Percentiles rank a stretch among this genome's conserved stretches.
Evolutionary conservation across 2,113 vertebrate genomes (phyloP).

Genomic region (Ardeotis arabs): DNA sequence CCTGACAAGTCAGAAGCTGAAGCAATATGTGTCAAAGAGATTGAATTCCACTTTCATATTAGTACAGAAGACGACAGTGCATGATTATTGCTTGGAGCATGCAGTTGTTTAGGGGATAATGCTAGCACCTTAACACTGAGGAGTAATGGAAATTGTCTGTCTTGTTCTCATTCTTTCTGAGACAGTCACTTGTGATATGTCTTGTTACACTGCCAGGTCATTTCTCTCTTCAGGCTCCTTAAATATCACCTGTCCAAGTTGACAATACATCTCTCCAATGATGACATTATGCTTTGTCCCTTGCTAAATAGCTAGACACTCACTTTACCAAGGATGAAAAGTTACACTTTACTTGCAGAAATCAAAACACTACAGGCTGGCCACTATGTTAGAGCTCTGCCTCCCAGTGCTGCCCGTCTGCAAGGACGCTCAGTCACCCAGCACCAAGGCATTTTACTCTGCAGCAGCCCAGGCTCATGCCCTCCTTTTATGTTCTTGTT

Average conservation of each 20-base stretch:
- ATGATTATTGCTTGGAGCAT: conserved; percentile 65
- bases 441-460: neutral
- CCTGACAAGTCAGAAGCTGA: conserved; percentile 60
- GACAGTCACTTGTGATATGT: conserved; percentile 57
- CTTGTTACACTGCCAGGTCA: conserved; percentile 68
- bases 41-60: conserved; percentile 71
- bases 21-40: conserved; percentile 71
- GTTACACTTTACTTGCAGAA: conserved; percentile 16
- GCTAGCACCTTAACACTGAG: conserved; percentile 42
- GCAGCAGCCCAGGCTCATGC: neutral
- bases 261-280: conserved; percentile 43
- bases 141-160: conserved; percentile 71
- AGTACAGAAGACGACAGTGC: conserved; percentile 58
- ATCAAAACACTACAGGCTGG: conserved; percentile 49
- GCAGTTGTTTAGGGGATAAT: conserved; percentile 57
- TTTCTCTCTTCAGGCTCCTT: conserved; percentile 68
- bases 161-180: conserved; percentile 59
- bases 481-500: neutral
- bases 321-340: conserved; percentile 3
- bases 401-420: neutral
- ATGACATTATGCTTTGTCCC: conserved; percentile 48
- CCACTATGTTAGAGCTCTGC: neutral
- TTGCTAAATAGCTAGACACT: conserved; percentile 38
- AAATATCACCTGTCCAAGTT: conserved; percentile 72
- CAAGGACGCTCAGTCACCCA: neutral